A percentile compares a stretch with the other conserved stretches of the same genome.
These are phyloP conservation scores for Gallinago undulata DNA, from an alignment of 2,113 vertebrate genomes.

Conservation along the genomic window DNA sequence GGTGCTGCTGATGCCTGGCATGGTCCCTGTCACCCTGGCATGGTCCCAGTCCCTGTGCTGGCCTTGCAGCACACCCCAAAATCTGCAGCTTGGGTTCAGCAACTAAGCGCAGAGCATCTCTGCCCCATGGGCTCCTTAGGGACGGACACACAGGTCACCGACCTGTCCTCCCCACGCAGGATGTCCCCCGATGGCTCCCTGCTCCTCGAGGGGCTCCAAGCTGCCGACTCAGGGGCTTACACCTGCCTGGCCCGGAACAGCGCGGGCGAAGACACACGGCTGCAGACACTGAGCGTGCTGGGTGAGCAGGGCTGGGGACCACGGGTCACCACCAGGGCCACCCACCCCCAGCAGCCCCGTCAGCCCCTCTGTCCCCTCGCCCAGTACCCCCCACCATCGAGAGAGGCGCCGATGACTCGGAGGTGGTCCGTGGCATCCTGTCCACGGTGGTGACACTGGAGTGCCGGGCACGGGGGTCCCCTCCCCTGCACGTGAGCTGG, in stretches of 20 bases:
- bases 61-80: background rate
- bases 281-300: constrained; percentile 80
- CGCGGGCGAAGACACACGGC: constrained; percentile 80
- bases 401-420: constrained; percentile 6
- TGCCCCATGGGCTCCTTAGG: fast-evolving
- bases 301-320: constrained; percentile 69
- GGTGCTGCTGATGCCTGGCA: background rate
- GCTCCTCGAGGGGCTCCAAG: constrained; percentile 75
- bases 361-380: background rate
- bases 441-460: constrained; percentile 77
- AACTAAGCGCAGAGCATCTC: background rate
- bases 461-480: constrained; percentile 69
- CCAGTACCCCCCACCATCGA: constrained; percentile 84
- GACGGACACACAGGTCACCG: background rate
- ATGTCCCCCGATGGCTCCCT: constrained; percentile 77
- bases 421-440: constrained; percentile 25
- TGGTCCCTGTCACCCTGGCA: background rate
- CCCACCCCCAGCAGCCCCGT: fast-evolving
- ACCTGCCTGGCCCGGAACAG: constrained; percentile 83
- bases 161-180: constrained; percentile 7
- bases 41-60: background rate
- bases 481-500: constrained; percentile 71
- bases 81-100: background rate
- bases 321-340: fast-evolving
- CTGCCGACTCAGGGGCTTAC: constrained; percentile 83